phyloP scores from a whole-genome alignment of 1,140 invertebrate genomes.

The Drosophila nebulosa region DNA sequence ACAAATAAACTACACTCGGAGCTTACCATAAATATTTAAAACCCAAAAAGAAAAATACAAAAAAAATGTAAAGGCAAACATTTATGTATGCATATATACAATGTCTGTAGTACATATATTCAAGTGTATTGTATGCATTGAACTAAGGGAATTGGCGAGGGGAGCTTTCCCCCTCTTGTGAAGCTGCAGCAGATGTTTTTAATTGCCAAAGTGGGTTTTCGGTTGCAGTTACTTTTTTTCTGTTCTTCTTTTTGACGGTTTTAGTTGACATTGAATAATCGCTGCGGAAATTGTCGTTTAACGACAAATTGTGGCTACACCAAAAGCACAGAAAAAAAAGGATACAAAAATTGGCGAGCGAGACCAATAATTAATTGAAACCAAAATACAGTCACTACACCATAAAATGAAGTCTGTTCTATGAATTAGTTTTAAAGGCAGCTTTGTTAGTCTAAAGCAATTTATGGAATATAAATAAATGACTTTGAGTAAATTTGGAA shows the following conservation, averaged over 20 bases:
- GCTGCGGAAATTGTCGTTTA: constrained; percentile 71
- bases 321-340: not conserved
- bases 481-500: too few species aligned
- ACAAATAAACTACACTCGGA: constrained; percentile 63
- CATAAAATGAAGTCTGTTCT: too few species aligned
- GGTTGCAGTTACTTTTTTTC: constrained; percentile 31
- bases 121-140: constrained; percentile 10
- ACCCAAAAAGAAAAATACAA: constrained; percentile 45
- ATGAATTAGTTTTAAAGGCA: too few species aligned
- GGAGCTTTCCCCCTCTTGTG: too few species aligned
- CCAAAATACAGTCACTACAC: constrained; percentile 52
- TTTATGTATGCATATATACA: not conserved
- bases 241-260: not conserved
- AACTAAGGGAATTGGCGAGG: constrained; percentile 6
- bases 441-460: too few species aligned
- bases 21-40: constrained; percentile 63
- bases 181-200: constrained; percentile 48
- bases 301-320: constrained; percentile 55
- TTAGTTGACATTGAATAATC: constrained; percentile 62
- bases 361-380: constrained; percentile 64
- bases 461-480: too few species aligned
- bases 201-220: constrained; percentile 46
- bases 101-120: too few species aligned
- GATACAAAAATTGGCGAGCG: not conserved
- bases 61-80: not conserved